phyloP scores from a whole-genome alignment of 2,113 vertebrate species.

The Cochlearius cochlearius region DNA sequence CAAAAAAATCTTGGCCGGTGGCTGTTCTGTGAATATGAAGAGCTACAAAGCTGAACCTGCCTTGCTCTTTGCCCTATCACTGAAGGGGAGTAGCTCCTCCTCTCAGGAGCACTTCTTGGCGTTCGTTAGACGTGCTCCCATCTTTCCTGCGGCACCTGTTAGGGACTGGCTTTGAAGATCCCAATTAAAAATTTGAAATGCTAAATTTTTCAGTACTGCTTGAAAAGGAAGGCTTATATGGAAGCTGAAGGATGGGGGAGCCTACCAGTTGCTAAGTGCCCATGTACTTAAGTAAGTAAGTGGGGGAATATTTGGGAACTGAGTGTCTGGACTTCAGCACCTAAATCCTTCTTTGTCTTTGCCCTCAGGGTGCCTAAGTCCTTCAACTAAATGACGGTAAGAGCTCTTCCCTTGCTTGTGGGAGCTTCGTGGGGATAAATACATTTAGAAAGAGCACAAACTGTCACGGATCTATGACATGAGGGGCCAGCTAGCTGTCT shows the following conservation, averaged over 20 bases:
- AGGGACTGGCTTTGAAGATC: neutral
- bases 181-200: neutral
- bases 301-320: rapidly evolving
- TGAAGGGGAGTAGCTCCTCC: neutral
- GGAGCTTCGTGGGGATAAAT: neutral
- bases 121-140: neutral
- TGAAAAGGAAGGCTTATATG: neutral
- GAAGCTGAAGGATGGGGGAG: neutral
- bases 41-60: neutral
- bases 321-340: neutral
- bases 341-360: neutral
- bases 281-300: neutral
- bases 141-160: neutral
- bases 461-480: rapidly evolving
- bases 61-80: neutral
- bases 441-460: neutral
- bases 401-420: neutral
- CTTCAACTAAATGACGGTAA: neutral
- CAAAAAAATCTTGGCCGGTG: neutral
- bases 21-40: neutral
- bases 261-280: neutral
- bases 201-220: neutral
- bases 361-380: neutral
- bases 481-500: neutral
- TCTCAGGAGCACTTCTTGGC: neutral